A percentile compares a stretch with the other conserved stretches of the same genome.
Conservation (phyloP, 2,797 vertebrate species). For the Astyanax mexicanus region DNA sequence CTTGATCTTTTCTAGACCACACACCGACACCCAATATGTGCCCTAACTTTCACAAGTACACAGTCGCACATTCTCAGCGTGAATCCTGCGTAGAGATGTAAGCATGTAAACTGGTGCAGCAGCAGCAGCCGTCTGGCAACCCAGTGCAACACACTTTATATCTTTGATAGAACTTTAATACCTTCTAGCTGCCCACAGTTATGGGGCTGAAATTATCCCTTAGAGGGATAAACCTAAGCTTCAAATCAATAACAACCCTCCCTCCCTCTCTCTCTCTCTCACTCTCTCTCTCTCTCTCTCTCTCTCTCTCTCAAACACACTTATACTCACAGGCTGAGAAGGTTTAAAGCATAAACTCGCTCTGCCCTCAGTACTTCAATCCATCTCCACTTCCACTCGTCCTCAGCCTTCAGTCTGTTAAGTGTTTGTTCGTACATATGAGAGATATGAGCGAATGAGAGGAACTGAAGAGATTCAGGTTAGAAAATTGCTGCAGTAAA, state of each 20-base stretch:
- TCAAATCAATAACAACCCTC: conserved; percentile 27
- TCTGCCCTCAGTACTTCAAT: conserved; percentile 8
- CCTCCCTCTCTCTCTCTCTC: background rate
- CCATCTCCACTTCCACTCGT: conserved; percentile 1
- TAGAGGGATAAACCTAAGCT: conserved; percentile 30
- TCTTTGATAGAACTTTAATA: conserved; percentile 41
- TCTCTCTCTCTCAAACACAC: background rate
- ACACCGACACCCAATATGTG: no score
- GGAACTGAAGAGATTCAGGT: background rate
- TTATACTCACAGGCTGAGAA: background rate
- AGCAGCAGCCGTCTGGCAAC: background rate
- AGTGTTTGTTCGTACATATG: conserved; percentile 8
- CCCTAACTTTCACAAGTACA: background rate
- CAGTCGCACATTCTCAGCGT: background rate
- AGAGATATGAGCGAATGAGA: background rate
- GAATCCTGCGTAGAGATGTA: background rate
- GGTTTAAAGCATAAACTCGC: background rate
- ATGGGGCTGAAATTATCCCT: conserved; percentile 37
- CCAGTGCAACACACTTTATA: conserved; percentile 12
- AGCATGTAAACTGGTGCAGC: background rate
- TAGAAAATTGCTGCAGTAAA: background rate
- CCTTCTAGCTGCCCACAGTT: conserved; percentile 39
- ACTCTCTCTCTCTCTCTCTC: background rate
- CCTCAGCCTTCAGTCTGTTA: background rate
- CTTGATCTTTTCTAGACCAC: no score